Conservation (phyloP, 2,888 invertebrate genomes). For the Nemoura dubitans region DNA sequence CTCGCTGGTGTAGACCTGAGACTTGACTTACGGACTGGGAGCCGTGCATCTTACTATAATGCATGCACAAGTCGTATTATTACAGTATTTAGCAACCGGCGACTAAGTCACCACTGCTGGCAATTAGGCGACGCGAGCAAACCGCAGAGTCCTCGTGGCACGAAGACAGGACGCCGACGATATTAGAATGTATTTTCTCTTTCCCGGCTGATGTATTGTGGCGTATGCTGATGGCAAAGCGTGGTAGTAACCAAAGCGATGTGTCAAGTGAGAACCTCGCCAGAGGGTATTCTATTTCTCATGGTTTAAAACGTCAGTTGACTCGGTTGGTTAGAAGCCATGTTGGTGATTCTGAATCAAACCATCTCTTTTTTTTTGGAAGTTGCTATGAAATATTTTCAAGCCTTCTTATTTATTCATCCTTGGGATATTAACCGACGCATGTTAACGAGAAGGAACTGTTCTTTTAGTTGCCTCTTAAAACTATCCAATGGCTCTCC, state of each 20-base stretch:
- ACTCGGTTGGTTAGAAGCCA: not conserved
- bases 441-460: conserved; percentile 36
- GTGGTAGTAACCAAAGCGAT: not conserved
- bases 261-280: not conserved
- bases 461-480: conserved; percentile 36
- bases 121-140: conserved; percentile 26
- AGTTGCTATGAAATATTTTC: not conserved
- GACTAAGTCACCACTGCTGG: conserved; percentile 26
- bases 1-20: conserved; percentile 36
- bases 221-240: conserved; percentile 23
- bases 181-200: conserved; percentile 41
- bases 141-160: conserved; percentile 21
- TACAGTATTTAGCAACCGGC: conserved; percentile 42
- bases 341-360: not conserved
- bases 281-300: not conserved
- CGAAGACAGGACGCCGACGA: not conserved
- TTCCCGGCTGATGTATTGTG: conserved; percentile 32
- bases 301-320: not conserved
- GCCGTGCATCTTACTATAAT: conserved; percentile 48
- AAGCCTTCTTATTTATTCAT: conserved; percentile 28
- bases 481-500: conserved; percentile 34
- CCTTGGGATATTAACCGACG: not conserved
- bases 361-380: not conserved
- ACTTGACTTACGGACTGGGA: conserved; percentile 41
- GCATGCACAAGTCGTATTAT: conserved; percentile 45